phyloP scores from a whole-genome alignment of 2,888 invertebrate genomes.

The Slavum lentiscoides region DNA sequence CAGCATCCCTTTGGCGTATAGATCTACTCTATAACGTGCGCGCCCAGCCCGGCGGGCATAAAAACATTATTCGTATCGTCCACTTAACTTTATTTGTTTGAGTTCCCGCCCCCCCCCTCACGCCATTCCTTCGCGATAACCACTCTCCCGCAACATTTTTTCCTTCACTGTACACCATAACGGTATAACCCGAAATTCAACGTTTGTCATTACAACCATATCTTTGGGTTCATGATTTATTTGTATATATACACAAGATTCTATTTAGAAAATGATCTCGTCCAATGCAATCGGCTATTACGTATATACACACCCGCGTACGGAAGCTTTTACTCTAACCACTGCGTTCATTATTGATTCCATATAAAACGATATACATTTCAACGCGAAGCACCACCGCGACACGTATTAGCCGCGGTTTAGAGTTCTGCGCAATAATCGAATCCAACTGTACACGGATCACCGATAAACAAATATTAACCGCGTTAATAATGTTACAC shows the following conservation, averaged over 20 bases:
- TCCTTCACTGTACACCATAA: too few relatives aligned
- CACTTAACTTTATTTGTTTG: constrained; percentile 48
- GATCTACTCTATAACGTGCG: too few relatives aligned
- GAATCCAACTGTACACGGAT: too few relatives aligned
- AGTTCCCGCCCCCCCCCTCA: background rate
- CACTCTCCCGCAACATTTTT: background rate
- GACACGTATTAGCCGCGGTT: background rate
- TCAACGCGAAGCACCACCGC: constrained; percentile 21
- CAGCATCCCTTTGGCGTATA: too few relatives aligned
- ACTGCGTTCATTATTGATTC: background rate
- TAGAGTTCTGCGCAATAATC: too few relatives aligned
- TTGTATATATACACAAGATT: background rate
- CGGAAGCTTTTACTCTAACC: constrained; percentile 36
- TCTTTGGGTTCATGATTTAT: constrained; percentile 32
- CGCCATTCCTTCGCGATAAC: background rate
- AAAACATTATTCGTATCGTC: constrained; percentile 5
- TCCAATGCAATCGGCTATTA: background rate
- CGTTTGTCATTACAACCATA: constrained; percentile 3
- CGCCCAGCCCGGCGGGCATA: background rate
- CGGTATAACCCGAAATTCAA: background rate
- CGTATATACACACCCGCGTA: background rate
- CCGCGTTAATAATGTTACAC: too few relatives aligned
- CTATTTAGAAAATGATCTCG: background rate
- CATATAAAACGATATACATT: constrained; percentile 8
- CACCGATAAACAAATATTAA: too few relatives aligned